phyloP scores from a whole-genome alignment of 2,888 invertebrate species.

The Endomychus coccineus region DNA sequence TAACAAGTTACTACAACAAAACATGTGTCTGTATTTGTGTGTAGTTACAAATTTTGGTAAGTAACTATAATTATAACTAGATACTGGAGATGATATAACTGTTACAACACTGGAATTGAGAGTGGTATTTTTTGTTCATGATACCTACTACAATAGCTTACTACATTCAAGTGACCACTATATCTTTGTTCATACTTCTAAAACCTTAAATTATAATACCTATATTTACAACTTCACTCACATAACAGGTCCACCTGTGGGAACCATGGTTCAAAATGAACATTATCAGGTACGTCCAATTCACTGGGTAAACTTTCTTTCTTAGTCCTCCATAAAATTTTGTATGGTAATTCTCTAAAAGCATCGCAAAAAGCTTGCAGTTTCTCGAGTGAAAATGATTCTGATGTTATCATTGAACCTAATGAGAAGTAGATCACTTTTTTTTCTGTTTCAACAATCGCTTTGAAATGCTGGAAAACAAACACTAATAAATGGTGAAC shows the following conservation, averaged over 20 bases:
- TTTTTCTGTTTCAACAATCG: not conserved
- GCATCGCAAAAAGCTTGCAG: conserved; percentile 45
- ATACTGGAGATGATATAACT: too few relatives aligned
- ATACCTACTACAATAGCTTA: too few relatives aligned
- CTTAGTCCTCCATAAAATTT: conserved; percentile 50
- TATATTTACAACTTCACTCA: conserved; percentile 32
- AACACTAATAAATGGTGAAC: too few relatives aligned
- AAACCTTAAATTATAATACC: not conserved
- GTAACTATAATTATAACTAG: not conserved
- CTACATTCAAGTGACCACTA: too few relatives aligned
- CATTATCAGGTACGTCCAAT: conserved; percentile 43
- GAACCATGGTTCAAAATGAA: conserved; percentile 49
- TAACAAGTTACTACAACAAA: too few relatives aligned
- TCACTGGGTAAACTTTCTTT: conserved; percentile 40
- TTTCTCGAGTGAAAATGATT: conserved; percentile 46
- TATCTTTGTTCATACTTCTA: too few relatives aligned
- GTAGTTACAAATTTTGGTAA: too few relatives aligned
- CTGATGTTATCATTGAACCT: conserved; percentile 52
- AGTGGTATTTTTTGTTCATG: too few relatives aligned
- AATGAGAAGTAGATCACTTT: conserved; percentile 50
- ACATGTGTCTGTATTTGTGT: too few relatives aligned
- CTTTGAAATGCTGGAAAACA: not conserved
- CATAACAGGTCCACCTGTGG: conserved; percentile 51
- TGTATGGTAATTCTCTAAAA: conserved; percentile 46
- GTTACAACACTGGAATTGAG: too few relatives aligned